Conservation (phyloP, 2,113 vertebrate genomes). For the Ranitomeya imitator region DNA sequence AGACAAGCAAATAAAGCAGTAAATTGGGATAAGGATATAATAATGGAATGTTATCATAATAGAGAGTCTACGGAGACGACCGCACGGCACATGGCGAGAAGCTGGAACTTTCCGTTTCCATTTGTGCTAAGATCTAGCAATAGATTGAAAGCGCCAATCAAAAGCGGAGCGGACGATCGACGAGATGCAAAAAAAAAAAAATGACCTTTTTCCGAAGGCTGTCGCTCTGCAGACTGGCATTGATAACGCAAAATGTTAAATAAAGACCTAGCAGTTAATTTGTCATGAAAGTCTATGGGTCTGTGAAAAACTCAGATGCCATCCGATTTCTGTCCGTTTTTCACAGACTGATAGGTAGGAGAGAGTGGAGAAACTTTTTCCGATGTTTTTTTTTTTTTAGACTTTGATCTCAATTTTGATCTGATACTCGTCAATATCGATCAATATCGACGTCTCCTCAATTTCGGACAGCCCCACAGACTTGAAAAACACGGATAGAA, state of each 20-base stretch:
- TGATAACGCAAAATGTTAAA: conserved; percentile 6
- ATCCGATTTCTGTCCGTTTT: too few species aligned
- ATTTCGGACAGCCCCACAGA: too few species aligned
- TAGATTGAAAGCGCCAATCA: conserved; percentile 9
- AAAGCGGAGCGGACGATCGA: neutral
- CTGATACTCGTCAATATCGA: too few species aligned
- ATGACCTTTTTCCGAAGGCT: conserved; percentile 6
- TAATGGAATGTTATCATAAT: conserved; percentile 8
- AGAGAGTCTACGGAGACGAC: neutral
- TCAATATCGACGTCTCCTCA: too few species aligned
- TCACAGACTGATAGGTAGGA: too few species aligned
- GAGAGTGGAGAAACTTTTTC: too few species aligned
- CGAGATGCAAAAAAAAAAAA: neutral
- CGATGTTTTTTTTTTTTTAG: too few species aligned
- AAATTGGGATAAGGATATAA: conserved; percentile 22
- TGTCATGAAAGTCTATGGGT: too few species aligned
- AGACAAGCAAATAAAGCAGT: conserved; percentile 13
- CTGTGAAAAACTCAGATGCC: too few species aligned
- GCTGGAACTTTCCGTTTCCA: conserved; percentile 26
- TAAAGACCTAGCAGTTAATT: neutral
- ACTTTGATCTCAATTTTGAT: too few species aligned
- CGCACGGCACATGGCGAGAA: neutral
- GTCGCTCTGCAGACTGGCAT: neutral
- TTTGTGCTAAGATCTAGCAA: neutral
- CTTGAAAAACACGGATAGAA: too few species aligned